Percentiles rank a stretch among this genome's conserved stretches.
Conservation (phyloP, 2,888 invertebrate species). For the Clivina fossor region DNA sequence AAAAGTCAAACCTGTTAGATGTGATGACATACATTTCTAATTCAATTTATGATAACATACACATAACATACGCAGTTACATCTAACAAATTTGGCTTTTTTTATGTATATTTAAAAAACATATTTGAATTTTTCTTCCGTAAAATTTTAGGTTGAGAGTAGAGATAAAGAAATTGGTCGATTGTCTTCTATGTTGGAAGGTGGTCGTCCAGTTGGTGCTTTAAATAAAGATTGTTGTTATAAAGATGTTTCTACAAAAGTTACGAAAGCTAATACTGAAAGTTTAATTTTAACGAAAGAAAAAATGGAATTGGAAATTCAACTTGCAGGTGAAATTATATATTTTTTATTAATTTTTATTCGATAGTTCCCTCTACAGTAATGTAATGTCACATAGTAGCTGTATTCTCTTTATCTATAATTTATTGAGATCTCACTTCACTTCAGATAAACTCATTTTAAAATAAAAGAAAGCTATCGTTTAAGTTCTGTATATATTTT, state of each 20-base stretch:
- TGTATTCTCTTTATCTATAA: too few relatives aligned
- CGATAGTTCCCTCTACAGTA: too few relatives aligned
- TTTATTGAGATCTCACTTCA: too few relatives aligned
- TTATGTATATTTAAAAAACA: neutral
- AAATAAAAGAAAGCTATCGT: neutral
- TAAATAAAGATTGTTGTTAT: conserved; percentile 67
- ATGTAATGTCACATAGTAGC: too few relatives aligned
- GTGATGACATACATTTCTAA: too few relatives aligned
- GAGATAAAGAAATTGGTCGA: conserved; percentile 72
- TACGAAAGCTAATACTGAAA: conserved; percentile 56
- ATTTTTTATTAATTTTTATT: conserved; percentile 14
- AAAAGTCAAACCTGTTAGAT: too few relatives aligned
- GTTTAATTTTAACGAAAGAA: conserved; percentile 61
- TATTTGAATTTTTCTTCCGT: neutral
- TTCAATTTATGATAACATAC: too few relatives aligned
- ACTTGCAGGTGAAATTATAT: conserved; percentile 53
- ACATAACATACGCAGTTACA: too few relatives aligned
- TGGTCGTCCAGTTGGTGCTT: conserved; percentile 65
- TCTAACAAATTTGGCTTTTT: too few relatives aligned
- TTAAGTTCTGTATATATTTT: too few relatives aligned
- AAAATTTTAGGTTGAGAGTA: conserved; percentile 49
- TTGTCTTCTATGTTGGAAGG: conserved; percentile 70
- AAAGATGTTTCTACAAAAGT: conserved; percentile 58
- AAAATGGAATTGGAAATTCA: conserved; percentile 61
- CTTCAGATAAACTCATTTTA: too few relatives aligned